Conservation (phyloP, 2,888 invertebrate genomes). For the Nowickia ferox region DNA sequence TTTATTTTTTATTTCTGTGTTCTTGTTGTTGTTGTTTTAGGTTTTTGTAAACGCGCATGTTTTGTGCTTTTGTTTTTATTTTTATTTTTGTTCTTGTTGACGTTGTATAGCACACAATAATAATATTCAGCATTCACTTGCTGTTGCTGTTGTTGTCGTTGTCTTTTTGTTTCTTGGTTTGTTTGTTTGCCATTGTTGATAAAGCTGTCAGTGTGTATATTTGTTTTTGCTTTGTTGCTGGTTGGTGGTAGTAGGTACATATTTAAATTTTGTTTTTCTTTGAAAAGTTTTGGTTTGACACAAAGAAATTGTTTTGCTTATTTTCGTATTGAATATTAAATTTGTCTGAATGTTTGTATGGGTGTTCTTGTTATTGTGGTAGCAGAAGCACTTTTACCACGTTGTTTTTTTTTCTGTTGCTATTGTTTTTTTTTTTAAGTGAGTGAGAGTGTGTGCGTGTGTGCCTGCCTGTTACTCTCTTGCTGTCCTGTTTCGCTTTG, state of each 20-base stretch:
- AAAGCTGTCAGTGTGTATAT: background rate
- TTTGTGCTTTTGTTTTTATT: conserved; percentile 45
- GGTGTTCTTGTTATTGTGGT: conserved; percentile 4
- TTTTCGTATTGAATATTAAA: conserved; percentile 49
- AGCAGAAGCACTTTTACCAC: conserved; percentile 31
- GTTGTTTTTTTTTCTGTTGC: conserved; percentile 25
- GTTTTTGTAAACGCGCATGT: conserved; percentile 63
- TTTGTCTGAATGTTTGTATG: conserved; percentile 39
- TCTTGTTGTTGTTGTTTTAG: conserved; percentile 21
- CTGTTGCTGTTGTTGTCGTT: conserved; percentile 5
- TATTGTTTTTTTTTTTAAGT: background rate
- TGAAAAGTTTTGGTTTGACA: conserved; percentile 60
- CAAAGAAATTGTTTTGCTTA: conserved; percentile 58
- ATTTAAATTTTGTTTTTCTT: conserved; percentile 50
- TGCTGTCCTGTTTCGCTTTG: conserved; percentile 45
- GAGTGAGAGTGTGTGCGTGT: background rate
- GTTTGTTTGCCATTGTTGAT: conserved; percentile 37
- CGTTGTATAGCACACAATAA: conserved; percentile 4
- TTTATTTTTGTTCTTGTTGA: background rate
- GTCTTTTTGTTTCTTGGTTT: conserved; percentile 10
- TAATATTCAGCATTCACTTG: conserved; percentile 25
- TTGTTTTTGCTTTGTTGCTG: conserved; percentile 32
- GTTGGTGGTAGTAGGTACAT: background rate
- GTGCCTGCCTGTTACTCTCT: conserved; percentile 14
- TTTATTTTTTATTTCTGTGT: conserved; percentile 32